These are phyloP conservation scores for Dolichotis patagonum DNA, from an alignment of 2,113 vertebrate species.

Conservation along the genomic window DNA sequence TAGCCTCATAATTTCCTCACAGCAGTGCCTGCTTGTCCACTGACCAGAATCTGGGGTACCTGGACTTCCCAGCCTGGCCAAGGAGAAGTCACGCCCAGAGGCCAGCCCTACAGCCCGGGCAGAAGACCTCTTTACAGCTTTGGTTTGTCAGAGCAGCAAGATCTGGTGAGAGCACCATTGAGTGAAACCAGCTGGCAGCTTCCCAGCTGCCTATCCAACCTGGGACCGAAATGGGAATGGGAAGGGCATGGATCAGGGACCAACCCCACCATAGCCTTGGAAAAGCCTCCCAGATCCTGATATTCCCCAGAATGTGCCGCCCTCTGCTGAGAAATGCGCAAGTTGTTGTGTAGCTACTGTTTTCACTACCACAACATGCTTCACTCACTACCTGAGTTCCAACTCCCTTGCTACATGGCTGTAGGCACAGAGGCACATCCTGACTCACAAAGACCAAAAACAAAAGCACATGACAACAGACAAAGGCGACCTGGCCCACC, in stretches of 20 bases:
- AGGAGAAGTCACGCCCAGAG: not conserved
- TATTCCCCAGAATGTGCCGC: not conserved
- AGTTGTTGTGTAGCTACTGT: not conserved
- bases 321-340: not conserved
- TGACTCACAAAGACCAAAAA: not conserved
- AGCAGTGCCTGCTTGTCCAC: not conserved
- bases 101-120: not conserved
- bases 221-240: not conserved
- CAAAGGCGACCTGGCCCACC: not conserved
- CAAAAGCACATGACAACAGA: not conserved
- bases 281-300: not conserved
- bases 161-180: conserved; percentile 67
- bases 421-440: conserved; percentile 42
- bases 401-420: not conserved
- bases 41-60: not conserved
- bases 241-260: not conserved
- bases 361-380: not conserved
- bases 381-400: conserved; percentile 16
- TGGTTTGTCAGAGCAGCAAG: conserved; percentile 62
- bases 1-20: not conserved
- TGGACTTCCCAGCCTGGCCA: fast-evolving
- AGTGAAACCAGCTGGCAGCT: conserved; percentile 34
- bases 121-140: conserved; percentile 45
- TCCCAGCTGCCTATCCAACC: not conserved
- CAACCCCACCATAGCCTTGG: not conserved